These are phyloP conservation scores for Nylanderia fulva DNA, from an alignment of 1,140 invertebrate species.

Conservation along the genomic window DNA sequence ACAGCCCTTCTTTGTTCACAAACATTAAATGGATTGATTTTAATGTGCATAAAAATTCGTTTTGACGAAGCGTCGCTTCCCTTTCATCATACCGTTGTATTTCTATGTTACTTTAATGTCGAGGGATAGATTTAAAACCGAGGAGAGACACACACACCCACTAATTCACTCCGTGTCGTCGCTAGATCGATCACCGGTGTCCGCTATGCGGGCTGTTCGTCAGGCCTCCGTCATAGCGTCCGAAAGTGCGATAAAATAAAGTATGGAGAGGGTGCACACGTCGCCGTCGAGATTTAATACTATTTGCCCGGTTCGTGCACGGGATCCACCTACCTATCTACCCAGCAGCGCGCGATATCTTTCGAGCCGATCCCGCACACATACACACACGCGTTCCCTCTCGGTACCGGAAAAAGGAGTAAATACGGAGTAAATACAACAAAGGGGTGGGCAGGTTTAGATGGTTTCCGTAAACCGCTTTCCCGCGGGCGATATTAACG, in stretches of 20 bases:
- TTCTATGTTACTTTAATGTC: conserved; percentile 10
- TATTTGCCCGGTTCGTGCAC: conserved; percentile 10
- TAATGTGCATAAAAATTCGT: neutral
- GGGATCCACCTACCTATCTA: conserved; percentile 47
- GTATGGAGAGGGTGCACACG: neutral
- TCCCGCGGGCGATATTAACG: conserved; percentile 82
- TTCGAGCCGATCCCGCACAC: conserved; percentile 27
- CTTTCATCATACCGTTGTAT: neutral
- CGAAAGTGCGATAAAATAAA: conserved; percentile 32
- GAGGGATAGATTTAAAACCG: neutral
- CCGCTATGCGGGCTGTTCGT: neutral
- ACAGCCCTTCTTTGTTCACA: too few species aligned
- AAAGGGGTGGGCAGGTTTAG: conserved; percentile 71
- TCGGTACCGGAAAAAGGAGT: conserved; percentile 33
- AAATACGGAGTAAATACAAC: conserved; percentile 75
- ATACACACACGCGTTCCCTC: too few species aligned
- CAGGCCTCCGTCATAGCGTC: neutral
- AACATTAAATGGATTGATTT: too few species aligned
- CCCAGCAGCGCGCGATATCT: conserved; percentile 44
- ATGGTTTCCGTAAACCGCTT: conserved; percentile 80
- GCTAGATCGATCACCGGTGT: conserved; percentile 32
- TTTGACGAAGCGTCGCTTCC: neutral
- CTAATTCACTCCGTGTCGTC: conserved; percentile 17
- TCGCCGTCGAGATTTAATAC: conserved; percentile 52
- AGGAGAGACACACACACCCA: neutral